Evolutionary conservation across 2,113 vertebrate species (phyloP), one percentile per base, ranked within the genome.

Genomic region (Colaptes auratus): DNA sequence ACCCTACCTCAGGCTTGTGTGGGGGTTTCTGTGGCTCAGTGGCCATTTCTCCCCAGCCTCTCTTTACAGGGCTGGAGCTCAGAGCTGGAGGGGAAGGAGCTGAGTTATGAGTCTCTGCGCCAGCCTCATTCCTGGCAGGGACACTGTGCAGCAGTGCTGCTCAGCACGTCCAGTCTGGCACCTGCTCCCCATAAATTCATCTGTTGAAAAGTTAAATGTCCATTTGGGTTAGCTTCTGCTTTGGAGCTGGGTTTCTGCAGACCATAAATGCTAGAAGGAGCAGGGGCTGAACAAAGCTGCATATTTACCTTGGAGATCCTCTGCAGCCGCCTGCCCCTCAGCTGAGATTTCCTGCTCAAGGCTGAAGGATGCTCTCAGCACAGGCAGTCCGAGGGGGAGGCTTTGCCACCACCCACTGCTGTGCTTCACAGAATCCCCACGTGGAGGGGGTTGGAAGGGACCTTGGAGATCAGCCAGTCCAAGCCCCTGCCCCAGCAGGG

Each of bases 101-200:
- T 2, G 46, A 33, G 64, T 63, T 72, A 75, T 33, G 10, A 58
- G 74, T 35, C 79, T 72, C 78, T 58, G 42, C 79, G 84, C 80
- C 74, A 69, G 87, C 66, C 87, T 81, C 31, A 69, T 55, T 93
- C 82, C 86, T 90, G 92, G 89, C 89, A 92, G 50, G n/a, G 73
- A 84, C 25, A 30, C 36, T 59, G 6, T 44, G 79, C 55, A 73
- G 90, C 83, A 55, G 53, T 27, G 87, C 6, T 83, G 64, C 87
- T 84, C 90, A 0, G 79, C 83, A 88, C 7, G 9, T 67, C 87
- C 25, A 64, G 44, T 73, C 89, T 87, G 94, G 92, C 86, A 94
- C 86, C 89, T 95, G 92, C 89, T 73, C 24, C 84, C 89, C 76
- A 90, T 92, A 92, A 92, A 93, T 84, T 86, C 82, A 55, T 90